phyloP scores from a whole-genome alignment of 2,888 invertebrate genomes.

The Heliconius ethilla region DNA sequence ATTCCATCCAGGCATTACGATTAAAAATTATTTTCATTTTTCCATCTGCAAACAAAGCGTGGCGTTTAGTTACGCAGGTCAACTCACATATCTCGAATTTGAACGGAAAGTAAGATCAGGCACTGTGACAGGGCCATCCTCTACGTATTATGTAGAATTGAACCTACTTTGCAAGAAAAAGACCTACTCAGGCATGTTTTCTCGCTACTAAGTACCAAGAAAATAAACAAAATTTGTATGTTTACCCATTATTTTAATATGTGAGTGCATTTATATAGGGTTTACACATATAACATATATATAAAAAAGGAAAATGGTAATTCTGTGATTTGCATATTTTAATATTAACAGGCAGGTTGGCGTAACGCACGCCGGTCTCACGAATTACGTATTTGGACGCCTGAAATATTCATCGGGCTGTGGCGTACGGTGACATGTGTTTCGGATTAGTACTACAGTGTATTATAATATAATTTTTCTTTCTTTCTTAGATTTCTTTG shows the following conservation, averaged over 20 bases:
- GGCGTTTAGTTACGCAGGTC: background rate
- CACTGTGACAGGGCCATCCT: background rate
- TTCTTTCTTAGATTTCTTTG: background rate
- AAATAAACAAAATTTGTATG: conserved; percentile 19
- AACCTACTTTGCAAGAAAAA: background rate
- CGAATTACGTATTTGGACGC: conserved; percentile 62
- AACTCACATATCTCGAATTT: background rate
- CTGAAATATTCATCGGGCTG: conserved; percentile 64
- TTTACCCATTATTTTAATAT: conserved; percentile 37
- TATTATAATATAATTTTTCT: conserved; percentile 5
- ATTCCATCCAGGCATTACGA: too few relatives aligned
- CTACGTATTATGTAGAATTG: background rate
- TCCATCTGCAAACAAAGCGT: too few relatives aligned
- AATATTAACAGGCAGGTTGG: conserved; percentile 68
- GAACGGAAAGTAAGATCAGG: too few relatives aligned
- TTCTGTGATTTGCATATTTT: conserved; percentile 72
- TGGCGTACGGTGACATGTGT: conserved; percentile 31
- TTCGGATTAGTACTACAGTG: conserved; percentile 26
- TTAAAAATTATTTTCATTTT: too few relatives aligned
- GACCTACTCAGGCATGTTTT: too few relatives aligned
- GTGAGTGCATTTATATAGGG: conserved; percentile 53
- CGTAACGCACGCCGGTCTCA: conserved; percentile 55
- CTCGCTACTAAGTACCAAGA: background rate
- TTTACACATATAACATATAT: conserved; percentile 44
- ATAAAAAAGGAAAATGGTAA: conserved; percentile 62